Evolutionary conservation across 2,797 vertebrate species (phyloP), one percentile per base, ranked within the genome.

Genomic region (Acanthurus lineatus): DNA sequence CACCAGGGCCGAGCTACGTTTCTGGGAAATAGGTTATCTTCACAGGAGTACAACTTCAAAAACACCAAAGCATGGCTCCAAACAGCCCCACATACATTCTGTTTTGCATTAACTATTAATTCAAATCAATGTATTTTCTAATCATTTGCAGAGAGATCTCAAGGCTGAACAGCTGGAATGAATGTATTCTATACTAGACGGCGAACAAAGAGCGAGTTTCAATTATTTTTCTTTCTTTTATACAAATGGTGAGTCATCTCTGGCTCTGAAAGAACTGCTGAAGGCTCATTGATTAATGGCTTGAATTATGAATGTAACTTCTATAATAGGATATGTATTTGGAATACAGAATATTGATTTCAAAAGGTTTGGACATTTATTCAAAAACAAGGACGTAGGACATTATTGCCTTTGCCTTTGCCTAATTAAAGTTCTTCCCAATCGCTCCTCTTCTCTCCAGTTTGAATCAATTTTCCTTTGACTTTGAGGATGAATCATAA

Each of bases 1-100:
- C 58, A 73, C 60, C n/a, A 3, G 17, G 70, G 70, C 78, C 48
- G 20, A 66, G 77, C 72, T 57, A 56, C 66, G 84, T 88, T 90
- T 90, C 77, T 73, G 60, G 66, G 80, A 91, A 93, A 92, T 91
- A 77, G 89, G 88, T 88, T 87, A 91, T 90, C 87, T 80, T 91
- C 78, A 85, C 75, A 79, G 47, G 82, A 64, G 79, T 68, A 65
- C 67, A 54, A 84, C 85, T 91, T 91, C 88, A 93, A 92, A 92
- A 91, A 86, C 64, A 22, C 66, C 47, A 51, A 86, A 88, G 67
- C 62, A 3, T 11, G 35, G 66, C 77, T 85, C 63, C 45, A 74
- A 79, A 77, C 61, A 80, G 58, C 75, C 73, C 60, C 28, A 0
- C 19, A 40, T 17, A 62, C 9, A 61, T 76, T 53, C 17, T 52